Evolutionary conservation across 2,113 vertebrate genomes (phyloP).

Genomic region (Amphiprion ocellaris): DNA sequence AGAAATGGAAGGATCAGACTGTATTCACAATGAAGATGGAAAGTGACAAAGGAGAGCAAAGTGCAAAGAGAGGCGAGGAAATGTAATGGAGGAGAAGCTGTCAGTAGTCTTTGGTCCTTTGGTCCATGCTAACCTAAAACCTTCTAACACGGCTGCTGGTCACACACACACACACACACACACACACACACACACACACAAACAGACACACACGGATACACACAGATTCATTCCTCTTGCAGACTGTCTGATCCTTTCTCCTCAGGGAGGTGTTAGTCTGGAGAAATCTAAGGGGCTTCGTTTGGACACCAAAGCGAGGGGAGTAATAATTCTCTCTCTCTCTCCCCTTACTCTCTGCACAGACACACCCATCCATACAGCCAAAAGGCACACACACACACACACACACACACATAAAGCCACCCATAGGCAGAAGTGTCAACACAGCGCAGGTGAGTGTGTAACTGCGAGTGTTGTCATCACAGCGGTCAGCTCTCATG

Average conservation of each 20-base stretch:
- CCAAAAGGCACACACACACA: conserved; percentile 6
- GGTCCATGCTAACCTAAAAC: conserved; percentile 48
- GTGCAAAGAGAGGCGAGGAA: conserved; percentile 45
- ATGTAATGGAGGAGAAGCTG: conserved; percentile 47
- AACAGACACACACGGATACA: conserved; percentile 20
- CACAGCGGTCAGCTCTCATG: conserved; percentile 33
- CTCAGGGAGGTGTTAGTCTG: conserved; percentile 73
- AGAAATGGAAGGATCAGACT: conserved; percentile 49
- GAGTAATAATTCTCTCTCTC: conserved; percentile 61
- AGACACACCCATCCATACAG: conserved; percentile 33
- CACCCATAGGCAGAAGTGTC: conserved; percentile 14
- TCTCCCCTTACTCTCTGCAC: conserved; percentile 7
- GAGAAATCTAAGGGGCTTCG: conserved; percentile 65
- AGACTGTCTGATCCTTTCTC: conserved; percentile 75
- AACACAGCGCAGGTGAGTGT: conserved; percentile 35
- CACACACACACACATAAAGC: conserved; percentile 15
- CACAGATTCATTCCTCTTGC: conserved; percentile 56
- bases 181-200: conserved; percentile 20
- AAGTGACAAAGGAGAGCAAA: conserved; percentile 57
- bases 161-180: conserved; percentile 14
- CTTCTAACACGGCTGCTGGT: conserved; percentile 35
- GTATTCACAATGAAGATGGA: conserved; percentile 63
- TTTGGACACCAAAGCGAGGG: conserved; percentile 71
- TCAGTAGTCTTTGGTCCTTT: conserved; percentile 45
- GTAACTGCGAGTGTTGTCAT: conserved; percentile 38